These are phyloP conservation scores for Hylaeus volcanicus DNA, from an alignment of 1,140 invertebrate species.

Conservation along the genomic window DNA sequence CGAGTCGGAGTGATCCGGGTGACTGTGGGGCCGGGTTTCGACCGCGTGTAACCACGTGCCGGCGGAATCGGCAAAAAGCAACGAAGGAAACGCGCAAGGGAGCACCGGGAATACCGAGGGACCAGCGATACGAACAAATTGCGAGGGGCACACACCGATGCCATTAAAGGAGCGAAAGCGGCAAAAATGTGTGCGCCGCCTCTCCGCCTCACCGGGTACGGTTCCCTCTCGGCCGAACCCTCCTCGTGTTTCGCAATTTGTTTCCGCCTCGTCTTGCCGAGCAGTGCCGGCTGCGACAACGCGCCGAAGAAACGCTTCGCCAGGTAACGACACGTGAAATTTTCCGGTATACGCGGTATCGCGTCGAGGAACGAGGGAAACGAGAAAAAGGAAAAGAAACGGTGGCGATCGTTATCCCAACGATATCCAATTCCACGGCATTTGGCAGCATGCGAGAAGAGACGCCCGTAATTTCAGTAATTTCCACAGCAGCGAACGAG, in stretches of 20 bases:
- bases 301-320: slow-evolving; percentile 13
- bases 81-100: slow-evolving; percentile 41
- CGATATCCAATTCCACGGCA: background rate
- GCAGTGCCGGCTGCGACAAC: background rate
- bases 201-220: background rate
- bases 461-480: background rate
- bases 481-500: background rate
- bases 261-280: slow-evolving; percentile 33
- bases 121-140: slow-evolving; percentile 67
- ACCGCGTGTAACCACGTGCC: slow-evolving; percentile 43
- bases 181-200: slow-evolving; percentile 67
- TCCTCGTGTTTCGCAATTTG: slow-evolving; percentile 54
- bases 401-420: slow-evolving; percentile 25
- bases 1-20: background rate
- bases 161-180: slow-evolving; percentile 78
- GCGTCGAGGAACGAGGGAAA: background rate
- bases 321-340: slow-evolving; percentile 40
- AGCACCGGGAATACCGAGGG: slow-evolving; percentile 40
- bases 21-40: background rate
- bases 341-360: background rate
- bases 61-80: slow-evolving; percentile 51
- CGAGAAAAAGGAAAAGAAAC: background rate
- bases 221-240: slow-evolving; percentile 22
- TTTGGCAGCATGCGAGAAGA: background rate
- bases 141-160: slow-evolving; percentile 57